A percentile compares a stretch with the other conserved stretches of the same genome.
Conservation (phyloP, 2,797 vertebrate genomes). For the Amazonetta brasiliensis region DNA sequence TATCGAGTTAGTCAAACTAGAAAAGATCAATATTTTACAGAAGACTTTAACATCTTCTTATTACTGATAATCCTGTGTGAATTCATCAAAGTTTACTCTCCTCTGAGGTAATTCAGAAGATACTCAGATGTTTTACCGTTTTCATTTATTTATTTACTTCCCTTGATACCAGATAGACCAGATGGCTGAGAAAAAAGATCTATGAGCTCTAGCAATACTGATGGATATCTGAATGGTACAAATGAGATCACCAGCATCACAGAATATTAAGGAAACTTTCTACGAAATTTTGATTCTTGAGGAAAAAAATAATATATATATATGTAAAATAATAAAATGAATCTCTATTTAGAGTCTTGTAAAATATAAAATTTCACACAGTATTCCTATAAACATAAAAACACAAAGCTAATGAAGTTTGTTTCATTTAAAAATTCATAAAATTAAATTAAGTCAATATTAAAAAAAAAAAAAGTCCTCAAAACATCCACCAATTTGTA, state of each 20-base stretch:
- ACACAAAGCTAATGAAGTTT: not conserved
- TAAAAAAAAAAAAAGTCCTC: accelerated
- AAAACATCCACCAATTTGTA: not conserved
- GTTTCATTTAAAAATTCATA: not conserved
- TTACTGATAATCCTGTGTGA: not conserved
- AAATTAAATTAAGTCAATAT: not conserved
- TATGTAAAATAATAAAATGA: not conserved
- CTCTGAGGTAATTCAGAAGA: not conserved
- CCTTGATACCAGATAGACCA: not conserved
- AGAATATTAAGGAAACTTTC: not conserved
- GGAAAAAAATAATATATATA: not conserved
- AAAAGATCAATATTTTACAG: not conserved
- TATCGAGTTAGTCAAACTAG: not conserved
- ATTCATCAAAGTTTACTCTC: not conserved
- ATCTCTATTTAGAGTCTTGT: not conserved
- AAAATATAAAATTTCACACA: not conserved
- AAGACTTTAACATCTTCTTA: not conserved
- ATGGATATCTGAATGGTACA: not conserved
- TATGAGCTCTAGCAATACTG: not conserved
- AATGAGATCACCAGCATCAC: not conserved
- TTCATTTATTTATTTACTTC: not conserved
- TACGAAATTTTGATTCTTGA: not conserved
- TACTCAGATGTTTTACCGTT: not conserved
- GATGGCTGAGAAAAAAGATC: not conserved
- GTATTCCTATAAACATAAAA: not conserved